These are phyloP conservation scores for Chaitophorus viminalis DNA, from an alignment of 2,888 invertebrate species.

Conservation along the genomic window DNA sequence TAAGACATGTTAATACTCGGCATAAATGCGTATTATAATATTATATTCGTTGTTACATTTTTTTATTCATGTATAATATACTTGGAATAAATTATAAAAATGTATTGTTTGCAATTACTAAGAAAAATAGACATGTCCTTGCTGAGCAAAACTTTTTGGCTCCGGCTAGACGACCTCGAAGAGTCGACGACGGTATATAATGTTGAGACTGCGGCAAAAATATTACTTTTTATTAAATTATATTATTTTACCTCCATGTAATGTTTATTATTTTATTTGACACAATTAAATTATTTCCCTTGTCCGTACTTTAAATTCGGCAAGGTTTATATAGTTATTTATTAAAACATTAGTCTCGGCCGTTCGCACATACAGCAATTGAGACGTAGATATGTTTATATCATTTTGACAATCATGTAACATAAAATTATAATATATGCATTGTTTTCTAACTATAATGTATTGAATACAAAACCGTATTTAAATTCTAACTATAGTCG, in stretches of 20 bases:
- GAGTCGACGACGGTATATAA: background rate
- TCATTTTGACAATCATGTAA: conserved; percentile 3
- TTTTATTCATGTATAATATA: background rate
- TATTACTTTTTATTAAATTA: conserved; percentile 10
- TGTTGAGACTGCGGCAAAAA: background rate
- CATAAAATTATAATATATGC: conserved; percentile 7
- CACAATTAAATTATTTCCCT: conserved; percentile 42
- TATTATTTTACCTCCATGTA: conserved; percentile 34
- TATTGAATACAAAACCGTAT: conserved; percentile 6
- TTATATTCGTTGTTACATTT: background rate
- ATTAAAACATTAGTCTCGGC: conserved; percentile 49
- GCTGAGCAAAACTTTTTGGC: conserved; percentile 25
- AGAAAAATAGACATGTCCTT: conserved; percentile 29
- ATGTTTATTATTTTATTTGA: conserved; percentile 36
- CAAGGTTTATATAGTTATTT: conserved; percentile 36
- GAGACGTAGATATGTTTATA: conserved; percentile 9
- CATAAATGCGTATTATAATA: conserved; percentile 4
- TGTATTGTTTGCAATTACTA: conserved; percentile 2
- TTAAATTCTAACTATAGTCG: background rate
- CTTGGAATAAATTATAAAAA: background rate
- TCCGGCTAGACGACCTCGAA: conserved; percentile 38
- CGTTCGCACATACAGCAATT: conserved; percentile 19
- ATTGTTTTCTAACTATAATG: conserved; percentile 6
- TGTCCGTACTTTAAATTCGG: conserved; percentile 18
- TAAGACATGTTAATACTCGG: background rate